These are phyloP conservation scores for Daphoenositta chrysoptera DNA, from an alignment of 2,113 vertebrate species.

Conservation along the genomic window DNA sequence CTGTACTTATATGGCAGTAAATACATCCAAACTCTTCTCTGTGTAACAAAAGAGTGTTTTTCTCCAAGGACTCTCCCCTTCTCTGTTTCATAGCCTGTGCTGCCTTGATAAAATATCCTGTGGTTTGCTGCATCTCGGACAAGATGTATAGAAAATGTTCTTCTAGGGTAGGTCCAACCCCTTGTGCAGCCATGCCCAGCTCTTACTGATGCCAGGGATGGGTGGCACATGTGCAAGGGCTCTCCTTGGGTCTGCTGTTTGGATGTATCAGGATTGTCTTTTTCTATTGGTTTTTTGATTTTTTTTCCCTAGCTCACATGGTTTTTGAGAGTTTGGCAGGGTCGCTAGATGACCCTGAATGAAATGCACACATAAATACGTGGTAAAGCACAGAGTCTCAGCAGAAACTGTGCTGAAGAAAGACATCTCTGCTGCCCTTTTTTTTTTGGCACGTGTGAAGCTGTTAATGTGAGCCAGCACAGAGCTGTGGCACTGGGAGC, in stretches of 20 bases:
- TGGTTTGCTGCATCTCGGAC: background rate
- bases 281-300: background rate
- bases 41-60: background rate
- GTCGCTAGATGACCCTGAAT: background rate
- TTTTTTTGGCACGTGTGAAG: background rate
- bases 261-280: background rate
- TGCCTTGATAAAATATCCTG: background rate
- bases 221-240: background rate
- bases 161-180: background rate
- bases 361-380: background rate
- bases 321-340: background rate
- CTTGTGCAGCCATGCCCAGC: background rate
- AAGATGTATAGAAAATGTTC: background rate
- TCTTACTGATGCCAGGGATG: background rate
- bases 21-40: background rate
- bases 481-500: background rate
- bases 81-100: background rate
- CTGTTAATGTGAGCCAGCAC: background rate
- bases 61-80: background rate
- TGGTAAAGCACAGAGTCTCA: background rate
- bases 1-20: background rate
- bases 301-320: background rate
- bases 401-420: background rate
- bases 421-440: background rate
- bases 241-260: background rate